Evolutionary conservation across 1,140 invertebrate genomes (phyloP).

Genomic region (Dendroctonus valens): DNA sequence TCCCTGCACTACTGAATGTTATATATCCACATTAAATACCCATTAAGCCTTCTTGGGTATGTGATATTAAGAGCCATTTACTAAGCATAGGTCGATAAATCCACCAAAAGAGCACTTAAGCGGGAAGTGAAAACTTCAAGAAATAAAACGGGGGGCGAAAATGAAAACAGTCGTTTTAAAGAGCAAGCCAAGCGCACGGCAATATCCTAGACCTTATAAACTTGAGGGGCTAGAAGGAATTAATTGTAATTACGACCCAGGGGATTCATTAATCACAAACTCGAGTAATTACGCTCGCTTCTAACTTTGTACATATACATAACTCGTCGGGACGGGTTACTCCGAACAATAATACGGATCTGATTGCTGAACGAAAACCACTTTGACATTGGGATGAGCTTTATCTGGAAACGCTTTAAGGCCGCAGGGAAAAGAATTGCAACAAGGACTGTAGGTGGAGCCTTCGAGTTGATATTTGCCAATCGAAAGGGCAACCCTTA

Average conservation of each 20-base stretch:
- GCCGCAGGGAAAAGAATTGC: too few relatives aligned
- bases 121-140: too few relatives aligned
- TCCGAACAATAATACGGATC: conserved; percentile 41
- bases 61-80: too few relatives aligned
- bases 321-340: conserved; percentile 21
- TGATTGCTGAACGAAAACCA: conserved; percentile 41
- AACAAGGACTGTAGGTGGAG: too few relatives aligned
- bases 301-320: conserved; percentile 49
- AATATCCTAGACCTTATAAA: conserved; percentile 32
- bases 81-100: too few relatives aligned
- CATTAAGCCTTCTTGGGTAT: too few relatives aligned
- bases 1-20: too few relatives aligned
- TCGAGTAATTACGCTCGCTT: conserved; percentile 48
- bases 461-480: too few relatives aligned
- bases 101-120: not conserved
- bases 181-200: conserved; percentile 17
- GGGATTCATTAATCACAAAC: conserved; percentile 52
- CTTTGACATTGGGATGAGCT: conserved; percentile 18
- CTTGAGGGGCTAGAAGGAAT: conserved; percentile 45
- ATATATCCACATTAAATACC: too few relatives aligned
- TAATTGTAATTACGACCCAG: conserved; percentile 50
- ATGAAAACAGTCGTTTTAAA: conserved; percentile 15
- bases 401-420: not conserved
- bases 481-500: too few relatives aligned
- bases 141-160: conserved; percentile 4